Base-by-base conservation (phyloP, 2,797 vertebrate species). In the Betta splendens region DNA sequence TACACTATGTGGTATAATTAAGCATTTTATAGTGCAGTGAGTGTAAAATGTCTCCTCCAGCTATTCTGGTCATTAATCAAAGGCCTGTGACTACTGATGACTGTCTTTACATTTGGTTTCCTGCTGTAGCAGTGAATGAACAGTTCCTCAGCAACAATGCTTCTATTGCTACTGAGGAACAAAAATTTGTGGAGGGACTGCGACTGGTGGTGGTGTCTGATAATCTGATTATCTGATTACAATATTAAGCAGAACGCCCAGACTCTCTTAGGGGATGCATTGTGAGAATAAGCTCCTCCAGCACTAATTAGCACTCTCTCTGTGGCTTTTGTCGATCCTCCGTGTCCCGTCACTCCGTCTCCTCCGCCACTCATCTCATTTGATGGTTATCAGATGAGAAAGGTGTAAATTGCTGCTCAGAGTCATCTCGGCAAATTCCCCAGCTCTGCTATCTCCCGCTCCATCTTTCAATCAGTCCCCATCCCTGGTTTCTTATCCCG, bases 341-440 rank as follows among this genome's bases (percentile, higher is more conserved):
- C 46, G 63, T 71, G 60, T 60, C 48, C 66, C 33, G 43, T 67
- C 66, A 23, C 50, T 46, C 48, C 16, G 43, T 39, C 54, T 69
- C 40, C 37, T 74, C 40, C 52, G 16, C 58, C 22, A 46, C 67
- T 84, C 74, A 35, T 84, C 72, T 35, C 23, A 44, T 71, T 65
- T 83, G 79, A 86, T 59, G 80, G 56, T 85, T 81, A 88, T 88
- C 77, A 63, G 59, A 87, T 61, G 55, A 74, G 81, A 81, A 79
- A 83, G 75, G 85, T 88, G 85, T 83, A 80, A 89, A 88, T 85
- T 85, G 80, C 82, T 49, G 50, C 80, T 75, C 53, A 44, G 59
- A 74, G 82, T 68, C 44, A 39, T 72, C 68, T 76, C 78, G 79
- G 77, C 81, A 81, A 48, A 85, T 81, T 69, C 65, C 53, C 62